Evolutionary conservation across 2,888 invertebrate species (phyloP), one percentile per base, ranked within the genome.

Genomic region (Megalurothrips usitatus): DNA sequence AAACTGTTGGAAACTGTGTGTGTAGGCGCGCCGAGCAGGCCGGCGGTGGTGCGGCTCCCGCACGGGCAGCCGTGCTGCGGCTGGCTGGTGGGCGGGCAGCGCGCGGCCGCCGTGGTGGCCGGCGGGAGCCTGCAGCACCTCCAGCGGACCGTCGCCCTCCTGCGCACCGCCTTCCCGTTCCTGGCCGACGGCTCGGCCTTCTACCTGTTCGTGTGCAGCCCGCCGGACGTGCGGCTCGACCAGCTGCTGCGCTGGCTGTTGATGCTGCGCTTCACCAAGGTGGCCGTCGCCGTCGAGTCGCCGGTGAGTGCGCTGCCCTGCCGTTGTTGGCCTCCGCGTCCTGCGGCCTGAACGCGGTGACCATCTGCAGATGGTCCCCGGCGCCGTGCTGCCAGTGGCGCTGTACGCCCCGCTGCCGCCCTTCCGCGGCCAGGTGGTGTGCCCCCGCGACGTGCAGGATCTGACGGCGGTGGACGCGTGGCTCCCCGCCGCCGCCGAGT

Each of bases 391-490:
- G 34, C 34, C 34, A 6, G 58, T 58, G 58, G 19, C 26, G 68
- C 68, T 75, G 68, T 75, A 26, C 68, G 68, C 68, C 9, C 26
- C 68, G 68, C 26, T 75, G 68, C 26, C 68, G 9, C 68, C 68
- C 1, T 58, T 19, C 58, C 23, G 68, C 26, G 26, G 68, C 26
- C 9, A 23, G 23, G 68, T 75, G 9, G 23, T 75, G 26, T 75
- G 68, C 26, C 26, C n/a, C 11, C 68, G 26, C 68, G 68, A 23
- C 11, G 68, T 75, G 23, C 23, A 9, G 12, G 26, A 26, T 1
- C 68, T 75, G 23, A 75, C 68, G 23, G 1, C 26, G 23, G 68
- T 75, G 23, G 68, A 75, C 68, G 68, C 10, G 68, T 75, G 68
- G 68, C 68, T 75, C 26, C 68, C 68, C 68, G 68, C 68, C 11